Conservation (phyloP, 2,888 invertebrate species). For the Uropetala carovei region DNA sequence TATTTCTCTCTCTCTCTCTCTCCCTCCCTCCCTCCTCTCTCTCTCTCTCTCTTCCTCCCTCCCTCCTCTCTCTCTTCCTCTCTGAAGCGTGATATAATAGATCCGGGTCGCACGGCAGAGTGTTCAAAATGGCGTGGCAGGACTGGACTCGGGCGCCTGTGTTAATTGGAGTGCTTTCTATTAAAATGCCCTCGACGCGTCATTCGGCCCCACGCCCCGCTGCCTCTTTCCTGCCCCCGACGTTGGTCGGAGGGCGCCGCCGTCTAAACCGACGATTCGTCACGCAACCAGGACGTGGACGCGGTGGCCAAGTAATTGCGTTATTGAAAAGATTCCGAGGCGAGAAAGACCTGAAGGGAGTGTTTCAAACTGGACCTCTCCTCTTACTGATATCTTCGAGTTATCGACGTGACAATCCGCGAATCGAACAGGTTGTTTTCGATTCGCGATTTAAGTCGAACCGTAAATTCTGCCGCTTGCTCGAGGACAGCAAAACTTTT, state of each 20-base stretch:
- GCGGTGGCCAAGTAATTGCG: too few relatives aligned
- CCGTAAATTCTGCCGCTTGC: too few relatives aligned
- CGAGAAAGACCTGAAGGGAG: too few relatives aligned
- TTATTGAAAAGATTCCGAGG: too few relatives aligned
- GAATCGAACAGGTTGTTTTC: too few relatives aligned
- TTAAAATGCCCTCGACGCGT: constrained; percentile 16
- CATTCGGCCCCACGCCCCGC: background rate
- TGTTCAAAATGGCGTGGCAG: constrained; percentile 47
- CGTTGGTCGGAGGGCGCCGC: background rate
- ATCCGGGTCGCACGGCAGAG: background rate
- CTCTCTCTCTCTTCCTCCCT: background rate
- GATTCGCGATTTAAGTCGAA: too few relatives aligned
- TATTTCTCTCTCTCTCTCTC: background rate
- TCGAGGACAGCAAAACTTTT: too few relatives aligned
- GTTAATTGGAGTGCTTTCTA: constrained; percentile 55
- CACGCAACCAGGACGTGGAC: too few relatives aligned
- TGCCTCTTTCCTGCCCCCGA: background rate
- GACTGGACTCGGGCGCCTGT: constrained; percentile 46
- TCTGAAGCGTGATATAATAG: background rate
- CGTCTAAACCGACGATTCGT: background rate
- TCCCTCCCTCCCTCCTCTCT: background rate
- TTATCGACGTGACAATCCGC: too few relatives aligned
- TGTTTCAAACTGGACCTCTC: too few relatives aligned
- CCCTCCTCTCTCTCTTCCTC: background rate
- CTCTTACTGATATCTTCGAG: too few relatives aligned